Percentiles rank a stretch among this genome's conserved stretches.
phyloP scores from a whole-genome alignment of 2,797 vertebrate genomes.

The Catharus ustulatus region DNA sequence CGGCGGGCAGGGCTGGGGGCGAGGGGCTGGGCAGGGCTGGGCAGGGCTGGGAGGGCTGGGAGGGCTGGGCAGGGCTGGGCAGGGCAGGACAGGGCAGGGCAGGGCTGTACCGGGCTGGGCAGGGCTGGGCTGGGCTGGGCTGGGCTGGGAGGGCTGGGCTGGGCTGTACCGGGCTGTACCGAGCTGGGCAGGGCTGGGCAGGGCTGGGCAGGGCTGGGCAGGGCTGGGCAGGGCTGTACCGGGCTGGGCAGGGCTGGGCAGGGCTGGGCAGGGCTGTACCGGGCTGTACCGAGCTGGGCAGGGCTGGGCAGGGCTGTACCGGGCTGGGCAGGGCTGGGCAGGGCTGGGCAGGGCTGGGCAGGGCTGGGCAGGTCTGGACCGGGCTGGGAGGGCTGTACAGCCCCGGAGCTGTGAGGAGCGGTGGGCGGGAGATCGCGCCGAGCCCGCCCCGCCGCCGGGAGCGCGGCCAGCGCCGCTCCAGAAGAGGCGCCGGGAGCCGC shows the following conservation, averaged over 20 bases:
- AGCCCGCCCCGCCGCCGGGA: conserved; percentile 3
- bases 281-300: not conserved
- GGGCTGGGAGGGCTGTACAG: not conserved
- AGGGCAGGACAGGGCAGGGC: too few relatives aligned
- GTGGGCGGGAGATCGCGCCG: not conserved
- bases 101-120: too few relatives aligned
- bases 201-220: too few relatives aligned
- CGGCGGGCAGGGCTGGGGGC: not conserved
- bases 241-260: accelerated
- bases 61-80: too few relatives aligned
- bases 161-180: too few relatives aligned
- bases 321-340: not conserved
- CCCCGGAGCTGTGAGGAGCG: not conserved
- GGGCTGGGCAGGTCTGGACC: too few relatives aligned
- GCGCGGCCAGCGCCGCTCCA: conserved; percentile 21
- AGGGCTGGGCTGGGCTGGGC: too few relatives aligned
- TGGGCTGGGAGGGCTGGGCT: too few relatives aligned
- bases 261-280: not conserved
- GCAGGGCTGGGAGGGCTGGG: too few relatives aligned
- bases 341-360: not conserved
- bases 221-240: not conserved
- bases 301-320: too few relatives aligned
- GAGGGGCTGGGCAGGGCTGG: too few relatives aligned
- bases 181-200: too few relatives aligned
- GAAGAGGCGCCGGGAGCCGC: not conserved